Base-by-base conservation (phyloP, 2,888 invertebrate species). In the Hyles lineata region DNA sequence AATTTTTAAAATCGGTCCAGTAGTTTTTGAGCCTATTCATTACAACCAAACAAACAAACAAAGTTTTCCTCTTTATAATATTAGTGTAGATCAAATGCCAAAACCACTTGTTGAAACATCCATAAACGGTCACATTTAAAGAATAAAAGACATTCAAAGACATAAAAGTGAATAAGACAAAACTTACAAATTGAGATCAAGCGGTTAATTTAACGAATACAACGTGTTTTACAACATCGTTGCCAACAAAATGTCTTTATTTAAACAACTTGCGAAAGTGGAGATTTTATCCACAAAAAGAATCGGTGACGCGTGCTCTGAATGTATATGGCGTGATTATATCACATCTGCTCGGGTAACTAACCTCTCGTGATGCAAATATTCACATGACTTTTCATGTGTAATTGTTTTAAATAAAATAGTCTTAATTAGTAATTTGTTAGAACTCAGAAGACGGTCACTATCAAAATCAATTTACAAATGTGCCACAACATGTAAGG, bases 241-340 rank as follows among this genome's bases (percentile, higher is more conserved):
- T 50, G 43, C 43, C 50, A 63, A 50, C 43, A 23, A 67, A 67
- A 63, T 63, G 63, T 63, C 21, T 63, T 63, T 43, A 63, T 63
- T 63, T 63, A 63, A 63, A 67, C 50, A 17, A 67, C 67, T 50
- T 67, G 67, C 67, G 50, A 67, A 67, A 50, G 67, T 67, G 23
- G 50, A 50, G 67, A 67, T 67, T 67, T 67, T 50, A 67, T 67
- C 50, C 50, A 17, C 67, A 67, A 67, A 50, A 67, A 23, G 67
- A 23, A 67, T 50, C 8, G 25, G 50, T 50, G 67, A 67, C 23
- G 67, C 67, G 67, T 67, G 67, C 67, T 67, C 25, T 15, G 67
- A 67, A 50, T 67, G 23, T 21, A 50, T 67, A 67, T 50, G 67
- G 67, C 23, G 50, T 23, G 67, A 50, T 67, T 50, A 67, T 50